These are phyloP conservation scores for Stictonetta naevosa DNA, from an alignment of 2,113 vertebrate species.

Conservation along the genomic window DNA sequence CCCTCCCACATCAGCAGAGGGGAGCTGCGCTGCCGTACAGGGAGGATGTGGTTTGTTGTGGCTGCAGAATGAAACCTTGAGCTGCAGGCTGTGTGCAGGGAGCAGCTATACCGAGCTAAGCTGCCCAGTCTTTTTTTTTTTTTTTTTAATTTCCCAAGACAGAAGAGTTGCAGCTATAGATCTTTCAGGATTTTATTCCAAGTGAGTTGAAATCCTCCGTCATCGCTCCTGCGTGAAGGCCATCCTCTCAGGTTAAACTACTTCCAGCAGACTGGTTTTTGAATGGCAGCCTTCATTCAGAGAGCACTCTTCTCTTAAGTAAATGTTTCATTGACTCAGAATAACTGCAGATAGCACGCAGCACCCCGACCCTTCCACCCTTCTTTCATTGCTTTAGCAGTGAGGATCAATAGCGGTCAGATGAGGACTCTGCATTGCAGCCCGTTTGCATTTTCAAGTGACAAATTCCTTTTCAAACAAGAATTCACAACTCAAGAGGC, in stretches of 20 bases:
- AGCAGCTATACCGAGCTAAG: constrained; percentile 23
- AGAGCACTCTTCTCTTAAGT: constrained; percentile 10
- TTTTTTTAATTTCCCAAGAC: not conserved
- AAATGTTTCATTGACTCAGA: constrained; percentile 14
- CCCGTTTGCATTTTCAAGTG: not conserved
- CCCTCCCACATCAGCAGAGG: not conserved
- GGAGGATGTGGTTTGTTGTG: constrained; percentile 38
- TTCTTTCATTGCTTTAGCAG: constrained; percentile 1
- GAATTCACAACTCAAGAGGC: not conserved
- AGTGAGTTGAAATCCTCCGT: constrained; percentile 38
- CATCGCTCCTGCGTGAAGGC: not conserved
- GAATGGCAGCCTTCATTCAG: constrained; percentile 16
- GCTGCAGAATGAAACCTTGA: constrained; percentile 26
- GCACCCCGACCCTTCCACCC: constrained; percentile 4
- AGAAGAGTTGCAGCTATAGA: constrained; percentile 22
- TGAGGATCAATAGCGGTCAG: constrained; percentile 3
- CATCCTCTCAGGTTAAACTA: not conserved
- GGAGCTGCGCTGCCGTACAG: not conserved
- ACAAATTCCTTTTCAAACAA: constrained; percentile 5
- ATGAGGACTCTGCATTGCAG: not conserved
- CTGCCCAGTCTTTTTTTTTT: not conserved
- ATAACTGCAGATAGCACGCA: not conserved
- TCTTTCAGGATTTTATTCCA: not conserved
- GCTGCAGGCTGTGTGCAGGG: constrained; percentile 29
- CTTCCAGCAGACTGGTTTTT: constrained; percentile 13